Evolutionary conservation across 2,888 invertebrate genomes (phyloP).

Genomic region (Limnephilus auricula): DNA sequence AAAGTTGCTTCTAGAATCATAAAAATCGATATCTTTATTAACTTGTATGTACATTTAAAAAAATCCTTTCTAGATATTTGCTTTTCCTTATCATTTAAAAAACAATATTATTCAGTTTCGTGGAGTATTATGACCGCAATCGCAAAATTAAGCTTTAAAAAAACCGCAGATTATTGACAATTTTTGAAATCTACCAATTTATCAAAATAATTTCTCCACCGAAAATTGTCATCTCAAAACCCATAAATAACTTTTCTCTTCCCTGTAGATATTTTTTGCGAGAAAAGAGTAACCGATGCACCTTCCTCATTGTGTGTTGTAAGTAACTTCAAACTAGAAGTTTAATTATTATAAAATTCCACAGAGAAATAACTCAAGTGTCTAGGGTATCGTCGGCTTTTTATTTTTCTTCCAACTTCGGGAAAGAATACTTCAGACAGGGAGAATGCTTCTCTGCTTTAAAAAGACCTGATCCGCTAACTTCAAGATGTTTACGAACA

Average conservation of each 20-base stretch:
- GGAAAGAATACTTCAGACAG: slow-evolving; percentile 32
- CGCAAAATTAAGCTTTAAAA: too few relatives aligned
- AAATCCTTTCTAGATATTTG: too few relatives aligned
- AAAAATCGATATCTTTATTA: too few relatives aligned
- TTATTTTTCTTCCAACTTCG: background rate
- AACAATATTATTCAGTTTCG: too few relatives aligned
- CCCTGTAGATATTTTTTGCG: background rate
- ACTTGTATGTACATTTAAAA: too few relatives aligned
- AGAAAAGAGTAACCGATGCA: background rate
- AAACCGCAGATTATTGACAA: background rate
- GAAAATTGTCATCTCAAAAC: background rate
- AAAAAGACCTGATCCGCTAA: background rate
- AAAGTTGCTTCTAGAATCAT: too few relatives aligned
- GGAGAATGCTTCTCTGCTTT: slow-evolving; percentile 5
- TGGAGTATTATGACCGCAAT: too few relatives aligned
- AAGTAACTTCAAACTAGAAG: slow-evolving; percentile 13
- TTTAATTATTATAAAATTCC: slow-evolving; percentile 36
- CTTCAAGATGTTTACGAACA: background rate
- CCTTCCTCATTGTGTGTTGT: background rate
- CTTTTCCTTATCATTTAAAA: too few relatives aligned
- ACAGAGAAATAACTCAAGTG: slow-evolving; percentile 20
- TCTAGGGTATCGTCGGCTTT: slow-evolving; percentile 34
- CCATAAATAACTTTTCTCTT: background rate
- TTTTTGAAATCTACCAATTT: background rate
- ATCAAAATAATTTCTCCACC: background rate